Evolutionary conservation across 2,797 vertebrate genomes (phyloP).

Genomic region (Protonibea diacanthus): DNA sequence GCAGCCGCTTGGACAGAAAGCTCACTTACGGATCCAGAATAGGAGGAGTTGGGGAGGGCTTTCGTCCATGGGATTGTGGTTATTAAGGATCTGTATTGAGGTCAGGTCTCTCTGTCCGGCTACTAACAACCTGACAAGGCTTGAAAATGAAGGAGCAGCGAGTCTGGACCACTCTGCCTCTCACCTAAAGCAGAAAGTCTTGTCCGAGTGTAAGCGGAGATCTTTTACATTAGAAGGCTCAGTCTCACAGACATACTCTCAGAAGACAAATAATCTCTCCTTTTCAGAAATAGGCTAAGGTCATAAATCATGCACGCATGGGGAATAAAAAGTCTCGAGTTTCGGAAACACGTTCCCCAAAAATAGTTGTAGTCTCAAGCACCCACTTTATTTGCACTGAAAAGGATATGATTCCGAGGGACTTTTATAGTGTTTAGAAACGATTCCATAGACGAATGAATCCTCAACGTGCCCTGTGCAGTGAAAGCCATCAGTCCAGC

Average conservation of each 20-base stretch:
- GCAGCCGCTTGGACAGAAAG: constrained; percentile 59
- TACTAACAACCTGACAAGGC: constrained; percentile 50
- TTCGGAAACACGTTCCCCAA: constrained; percentile 62
- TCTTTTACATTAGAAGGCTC: constrained; percentile 49
- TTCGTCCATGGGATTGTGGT: constrained; percentile 75
- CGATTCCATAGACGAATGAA: constrained; percentile 45
- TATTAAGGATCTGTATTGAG: constrained; percentile 84
- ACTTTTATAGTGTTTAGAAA: constrained; percentile 68
- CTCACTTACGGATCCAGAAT: constrained; percentile 46
- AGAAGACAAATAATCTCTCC: constrained; percentile 79
- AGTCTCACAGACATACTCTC: constrained; percentile 57
- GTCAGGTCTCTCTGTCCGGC: constrained; percentile 75
- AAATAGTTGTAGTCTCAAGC: constrained; percentile 72
- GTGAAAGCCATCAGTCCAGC: constrained; percentile 49
- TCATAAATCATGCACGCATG: constrained; percentile 77
- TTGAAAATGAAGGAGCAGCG: constrained; percentile 55
- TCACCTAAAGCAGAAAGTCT: constrained; percentile 58
- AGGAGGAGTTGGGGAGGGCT: constrained; percentile 50
- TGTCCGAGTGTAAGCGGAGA: constrained; percentile 33
- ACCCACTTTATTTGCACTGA: constrained; percentile 61
- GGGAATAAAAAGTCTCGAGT: constrained; percentile 65
- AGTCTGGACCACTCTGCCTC: constrained; percentile 43
- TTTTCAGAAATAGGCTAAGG: constrained; percentile 79
- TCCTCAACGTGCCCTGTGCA: constrained; percentile 30
- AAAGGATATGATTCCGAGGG: constrained; percentile 62